Base-by-base conservation (phyloP, 2,888 invertebrate genomes). In the Aleiodes alternator region DNA sequence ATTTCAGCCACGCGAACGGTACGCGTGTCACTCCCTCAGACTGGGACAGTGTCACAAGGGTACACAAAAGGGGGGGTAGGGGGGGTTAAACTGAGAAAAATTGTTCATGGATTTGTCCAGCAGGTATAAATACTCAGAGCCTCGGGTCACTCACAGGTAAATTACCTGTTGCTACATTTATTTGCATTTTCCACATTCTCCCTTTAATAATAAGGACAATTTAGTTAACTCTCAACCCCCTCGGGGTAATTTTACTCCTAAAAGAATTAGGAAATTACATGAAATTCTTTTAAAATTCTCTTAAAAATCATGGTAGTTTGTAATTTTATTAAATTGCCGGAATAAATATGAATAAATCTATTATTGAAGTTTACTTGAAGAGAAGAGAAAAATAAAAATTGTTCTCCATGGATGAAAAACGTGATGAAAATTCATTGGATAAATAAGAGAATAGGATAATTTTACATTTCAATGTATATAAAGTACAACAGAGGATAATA, bases 131-230 rank as follows among this genome's bases (percentile, higher is more conserved):
- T 43, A 64, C 16, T 11, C n/a, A 31, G 51, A 43, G 5, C 66
- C 23, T 59, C n/a, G 23, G 50, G 43, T 56, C 31, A 43, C 61
- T 34, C 73, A 61, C 78, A 69, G 75, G 76, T 77, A 78, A 74
- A 77, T 78, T 79, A 80, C 79, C 78, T 79, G 80, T 79, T 79
- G 80, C 77, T 77, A 68, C 73, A 77, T 79, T 76, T 72, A 70
- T 72, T 43, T 38, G 56, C 66, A 16, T 48, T 61, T 64, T 34
- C 16, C 64, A 69, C 53, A 8, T 64, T 50, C 38, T 53, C 48
- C 48, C 66, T 71, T 48, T 57, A 11, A 12, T 7, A 51, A 71
- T 38, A 29, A 43, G 55, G 6, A 71, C 50, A 31, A 50, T 66
- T 34, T 14, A 51, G 50, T 71, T 69, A 64, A 23, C 61, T 23